These are phyloP conservation scores for Drosophila albomicans DNA, from an alignment of 1,140 invertebrate species.

Conservation along the genomic window DNA sequence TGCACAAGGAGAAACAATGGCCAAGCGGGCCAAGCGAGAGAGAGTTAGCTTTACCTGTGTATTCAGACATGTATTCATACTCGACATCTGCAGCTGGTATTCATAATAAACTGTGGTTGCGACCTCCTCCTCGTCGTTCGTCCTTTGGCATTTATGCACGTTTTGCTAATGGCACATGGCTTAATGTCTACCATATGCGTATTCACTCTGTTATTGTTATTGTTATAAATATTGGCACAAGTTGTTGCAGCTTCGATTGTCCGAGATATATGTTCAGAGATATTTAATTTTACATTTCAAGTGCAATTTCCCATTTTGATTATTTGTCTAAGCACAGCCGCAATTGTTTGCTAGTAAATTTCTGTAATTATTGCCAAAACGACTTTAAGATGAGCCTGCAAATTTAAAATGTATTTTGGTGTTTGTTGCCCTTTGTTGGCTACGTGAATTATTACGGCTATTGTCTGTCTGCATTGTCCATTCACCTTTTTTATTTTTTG, in stretches of 20 bases:
- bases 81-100: slow-evolving; percentile 57
- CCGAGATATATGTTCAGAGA: not conserved
- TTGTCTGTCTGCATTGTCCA: slow-evolving; percentile 63
- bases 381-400: not conserved
- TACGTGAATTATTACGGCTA: slow-evolving; percentile 59
- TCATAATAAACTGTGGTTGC: slow-evolving; percentile 56
- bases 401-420: slow-evolving; percentile 63
- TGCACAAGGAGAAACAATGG: slow-evolving; percentile 35
- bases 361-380: not conserved
- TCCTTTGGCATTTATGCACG: slow-evolving; percentile 71
- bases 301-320: not conserved
- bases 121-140: not conserved
- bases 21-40: slow-evolving; percentile 2
- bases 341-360: not conserved
- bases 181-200: slow-evolving; percentile 46
- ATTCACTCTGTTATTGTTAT: slow-evolving; percentile 37
- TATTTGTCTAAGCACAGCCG: not conserved
- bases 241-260: not conserved
- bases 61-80: slow-evolving; percentile 39
- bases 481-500: slow-evolving; percentile 51
- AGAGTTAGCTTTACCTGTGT: slow-evolving; percentile 20
- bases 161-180: slow-evolving; percentile 62
- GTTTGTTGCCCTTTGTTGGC: slow-evolving; percentile 42
- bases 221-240: not conserved
- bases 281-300: slow-evolving; percentile 13